phyloP scores from a whole-genome alignment of 2,888 invertebrate species.

The Scelioninae gen. 2 region DNA sequence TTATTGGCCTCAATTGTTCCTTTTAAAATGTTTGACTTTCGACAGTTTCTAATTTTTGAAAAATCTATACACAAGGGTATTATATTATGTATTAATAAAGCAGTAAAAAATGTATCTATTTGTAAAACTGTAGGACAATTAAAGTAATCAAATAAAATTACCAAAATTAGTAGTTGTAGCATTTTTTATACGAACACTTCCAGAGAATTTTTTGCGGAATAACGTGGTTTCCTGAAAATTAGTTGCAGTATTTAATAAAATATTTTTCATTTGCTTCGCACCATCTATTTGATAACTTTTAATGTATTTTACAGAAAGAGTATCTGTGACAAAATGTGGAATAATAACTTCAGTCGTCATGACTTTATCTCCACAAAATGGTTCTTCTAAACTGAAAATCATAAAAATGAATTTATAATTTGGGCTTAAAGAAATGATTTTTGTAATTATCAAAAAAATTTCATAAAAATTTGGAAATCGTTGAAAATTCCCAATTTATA shows the following conservation, averaged over 20 bases:
- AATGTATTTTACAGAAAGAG: slow-evolving; percentile 60
- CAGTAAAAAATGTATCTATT: too few species aligned
- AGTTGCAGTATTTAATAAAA: slow-evolving; percentile 38
- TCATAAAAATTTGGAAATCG: too few species aligned
- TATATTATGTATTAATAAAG: too few species aligned
- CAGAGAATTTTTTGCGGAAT: slow-evolving; percentile 58
- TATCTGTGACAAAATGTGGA: slow-evolving; percentile 60
- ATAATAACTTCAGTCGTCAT: slow-evolving; percentile 62
- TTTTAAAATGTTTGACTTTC: background rate
- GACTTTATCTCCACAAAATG: slow-evolving; percentile 61
- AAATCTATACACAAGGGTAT: background rate
- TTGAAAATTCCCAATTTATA: too few species aligned
- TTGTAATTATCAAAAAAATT: too few species aligned
- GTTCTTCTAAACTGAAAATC: slow-evolving; percentile 61
- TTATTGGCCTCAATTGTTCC: slow-evolving; percentile 46
- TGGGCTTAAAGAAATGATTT: too few species aligned
- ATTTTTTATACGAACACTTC: slow-evolving; percentile 56
- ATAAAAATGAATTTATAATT: background rate
- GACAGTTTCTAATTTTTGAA: slow-evolving; percentile 32
- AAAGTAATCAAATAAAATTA: too few species aligned
- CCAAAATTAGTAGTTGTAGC: slow-evolving; percentile 33
- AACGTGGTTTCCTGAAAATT: slow-evolving; percentile 60
- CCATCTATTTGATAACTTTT: slow-evolving; percentile 60
- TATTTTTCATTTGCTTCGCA: slow-evolving; percentile 57
- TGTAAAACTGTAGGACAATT: too few species aligned